These are phyloP conservation scores for Elaphurus davidianus DNA, from an alignment of 2,113 vertebrate species.

Conservation along the genomic window DNA sequence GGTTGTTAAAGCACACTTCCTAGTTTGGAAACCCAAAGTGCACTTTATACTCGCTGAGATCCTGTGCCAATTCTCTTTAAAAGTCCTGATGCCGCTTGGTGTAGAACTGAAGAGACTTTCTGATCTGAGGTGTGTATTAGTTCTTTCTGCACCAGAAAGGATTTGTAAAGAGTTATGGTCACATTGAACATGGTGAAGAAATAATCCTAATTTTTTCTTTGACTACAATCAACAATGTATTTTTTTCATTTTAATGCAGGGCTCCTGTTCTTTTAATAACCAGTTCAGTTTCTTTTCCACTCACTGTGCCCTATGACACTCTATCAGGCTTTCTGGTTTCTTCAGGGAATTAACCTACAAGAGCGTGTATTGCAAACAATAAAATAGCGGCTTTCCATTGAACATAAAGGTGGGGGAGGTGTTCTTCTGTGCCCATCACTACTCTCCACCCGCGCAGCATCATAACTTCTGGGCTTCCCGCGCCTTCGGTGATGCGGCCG, in stretches of 20 bases:
- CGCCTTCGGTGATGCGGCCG: not conserved
- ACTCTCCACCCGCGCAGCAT: not conserved
- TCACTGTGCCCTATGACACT: not conserved
- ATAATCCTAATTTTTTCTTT: not conserved
- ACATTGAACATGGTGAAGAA: not conserved
- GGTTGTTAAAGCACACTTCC: not conserved
- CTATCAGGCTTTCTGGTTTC: not conserved
- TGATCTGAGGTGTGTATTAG: not conserved
- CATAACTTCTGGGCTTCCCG: not conserved
- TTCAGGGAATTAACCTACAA: not conserved
- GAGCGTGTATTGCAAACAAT: constrained; percentile 12
- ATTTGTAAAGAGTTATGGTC: not conserved
- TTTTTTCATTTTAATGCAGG: not conserved
- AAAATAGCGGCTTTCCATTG: constrained; percentile 18
- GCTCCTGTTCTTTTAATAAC: not conserved
- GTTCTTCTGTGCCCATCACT: not conserved
- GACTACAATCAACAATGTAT: not conserved
- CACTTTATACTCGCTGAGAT: not conserved
- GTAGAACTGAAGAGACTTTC: not conserved
- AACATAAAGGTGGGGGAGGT: not conserved
- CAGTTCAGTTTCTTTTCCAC: not conserved
- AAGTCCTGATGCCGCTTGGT: not conserved
- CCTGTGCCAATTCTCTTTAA: not conserved
- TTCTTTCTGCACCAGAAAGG: not conserved
- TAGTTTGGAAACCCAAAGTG: not conserved